phyloP scores from a whole-genome alignment of 2,113 vertebrate species.

The Microcebus tavaratra region DNA sequence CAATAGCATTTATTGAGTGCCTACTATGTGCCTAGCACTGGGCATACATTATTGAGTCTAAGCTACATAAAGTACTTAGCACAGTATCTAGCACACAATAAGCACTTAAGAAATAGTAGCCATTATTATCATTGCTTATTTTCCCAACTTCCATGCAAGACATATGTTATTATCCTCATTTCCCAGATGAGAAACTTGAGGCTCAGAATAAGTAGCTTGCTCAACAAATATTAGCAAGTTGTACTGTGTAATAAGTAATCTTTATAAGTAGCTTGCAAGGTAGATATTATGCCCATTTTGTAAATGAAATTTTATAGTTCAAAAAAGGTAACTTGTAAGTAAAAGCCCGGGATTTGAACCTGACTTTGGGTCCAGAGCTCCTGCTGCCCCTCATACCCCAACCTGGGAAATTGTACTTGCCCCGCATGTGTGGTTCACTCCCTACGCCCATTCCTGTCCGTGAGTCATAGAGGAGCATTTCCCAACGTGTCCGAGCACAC shows the following conservation, averaged over 20 bases:
- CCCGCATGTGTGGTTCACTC: fast-evolving
- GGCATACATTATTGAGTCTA: background rate
- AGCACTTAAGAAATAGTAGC: background rate
- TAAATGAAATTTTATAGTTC: background rate
- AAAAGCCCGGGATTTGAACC: background rate
- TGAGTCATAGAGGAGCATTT: background rate
- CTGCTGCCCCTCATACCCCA: too few species aligned
- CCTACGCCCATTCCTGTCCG: background rate
- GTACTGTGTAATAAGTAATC: background rate
- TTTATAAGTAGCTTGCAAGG: background rate
- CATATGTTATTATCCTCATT: background rate
- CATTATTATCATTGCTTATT: background rate
- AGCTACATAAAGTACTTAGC: background rate
- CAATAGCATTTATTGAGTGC: background rate
- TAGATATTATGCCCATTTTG: background rate
- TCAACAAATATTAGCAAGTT: background rate
- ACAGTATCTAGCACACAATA: background rate
- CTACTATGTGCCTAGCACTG: background rate
- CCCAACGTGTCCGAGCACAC: fast-evolving
- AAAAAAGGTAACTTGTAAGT: background rate
- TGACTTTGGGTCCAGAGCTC: background rate
- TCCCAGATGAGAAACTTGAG: constrained; percentile 12
- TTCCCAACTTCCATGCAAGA: background rate
- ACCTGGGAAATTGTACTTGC: background rate
- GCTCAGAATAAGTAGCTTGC: background rate